Evolutionary conservation across 2,113 vertebrate species (phyloP).

Genomic region (Aspiorhynchus laticeps): DNA sequence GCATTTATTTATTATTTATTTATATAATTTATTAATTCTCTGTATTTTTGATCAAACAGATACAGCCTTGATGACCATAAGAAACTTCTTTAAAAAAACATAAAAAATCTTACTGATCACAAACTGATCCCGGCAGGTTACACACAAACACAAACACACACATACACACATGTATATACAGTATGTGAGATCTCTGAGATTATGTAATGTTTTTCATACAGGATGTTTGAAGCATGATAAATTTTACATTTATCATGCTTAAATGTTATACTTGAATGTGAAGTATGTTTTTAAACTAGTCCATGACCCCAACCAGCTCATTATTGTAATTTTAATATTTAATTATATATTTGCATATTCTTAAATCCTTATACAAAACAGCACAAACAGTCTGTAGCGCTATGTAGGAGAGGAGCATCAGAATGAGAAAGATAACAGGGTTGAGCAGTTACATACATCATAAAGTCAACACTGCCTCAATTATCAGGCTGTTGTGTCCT

Average conservation of each 20-base stretch:
- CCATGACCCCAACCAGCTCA: not conserved
- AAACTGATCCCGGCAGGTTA: too few relatives aligned
- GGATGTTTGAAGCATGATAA: not conserved
- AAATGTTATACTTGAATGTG: not conserved
- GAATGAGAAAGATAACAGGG: not conserved
- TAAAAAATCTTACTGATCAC: not conserved
- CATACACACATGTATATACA: too few relatives aligned
- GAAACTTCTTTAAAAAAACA: too few relatives aligned
- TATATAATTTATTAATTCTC: not conserved
- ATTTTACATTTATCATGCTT: too few relatives aligned
- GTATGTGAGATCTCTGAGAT: not conserved
- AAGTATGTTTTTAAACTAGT: not conserved
- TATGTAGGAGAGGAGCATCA: not conserved
- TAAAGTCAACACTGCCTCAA: conserved; percentile 34
- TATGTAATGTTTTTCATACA: not conserved
- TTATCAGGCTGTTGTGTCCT: conserved; percentile 47
- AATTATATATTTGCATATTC: not conserved
- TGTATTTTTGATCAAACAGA: not conserved
- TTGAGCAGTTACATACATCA: conserved; percentile 4
- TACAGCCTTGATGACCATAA: not conserved
- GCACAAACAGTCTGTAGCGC: not conserved
- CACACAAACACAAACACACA: too few relatives aligned
- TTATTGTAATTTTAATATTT: not conserved
- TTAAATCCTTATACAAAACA: not conserved
- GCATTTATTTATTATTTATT: too few relatives aligned